Percentiles rank a stretch among this genome's conserved stretches.
Evolutionary conservation across 2,113 vertebrate species (phyloP).

Genomic region (Monopterus albus): DNA sequence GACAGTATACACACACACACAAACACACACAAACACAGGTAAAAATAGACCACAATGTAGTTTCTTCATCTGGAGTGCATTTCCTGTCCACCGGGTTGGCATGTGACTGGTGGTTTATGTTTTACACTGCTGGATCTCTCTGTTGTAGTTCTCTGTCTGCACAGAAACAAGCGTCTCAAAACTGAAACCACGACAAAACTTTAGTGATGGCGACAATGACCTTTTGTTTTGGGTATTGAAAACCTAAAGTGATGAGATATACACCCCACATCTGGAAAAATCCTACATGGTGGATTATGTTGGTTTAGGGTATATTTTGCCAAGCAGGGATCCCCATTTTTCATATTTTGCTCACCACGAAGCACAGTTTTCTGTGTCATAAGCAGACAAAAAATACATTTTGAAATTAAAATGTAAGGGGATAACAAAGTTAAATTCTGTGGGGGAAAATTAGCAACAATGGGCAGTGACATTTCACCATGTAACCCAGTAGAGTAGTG

Average conservation of each 20-base stretch:
- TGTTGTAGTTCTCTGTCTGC: not conserved
- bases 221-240: not conserved
- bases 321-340: constrained; percentile 31
- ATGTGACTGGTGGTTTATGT: constrained; percentile 29
- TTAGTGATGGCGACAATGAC: constrained; percentile 2
- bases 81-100: constrained; percentile 57
- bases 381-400: constrained; percentile 27
- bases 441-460: too few relatives aligned
- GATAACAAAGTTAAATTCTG: constrained; percentile 35
- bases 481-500: constrained; percentile 24
- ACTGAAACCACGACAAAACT: constrained; percentile 8
- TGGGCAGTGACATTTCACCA: too few relatives aligned
- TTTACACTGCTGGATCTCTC: constrained; percentile 40
- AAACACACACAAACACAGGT: constrained; percentile 15
- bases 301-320: constrained; percentile 42
- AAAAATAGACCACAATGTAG: constrained; percentile 49
- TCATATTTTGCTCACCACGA: constrained; percentile 23
- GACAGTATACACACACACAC: constrained; percentile 8
- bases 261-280: constrained; percentile 63
- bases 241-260: constrained; percentile 18
- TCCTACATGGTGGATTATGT: constrained; percentile 45
- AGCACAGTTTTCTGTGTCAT: constrained; percentile 34
- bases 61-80: constrained; percentile 72
- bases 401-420: constrained; percentile 39
- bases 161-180: constrained; percentile 15